Conservation (phyloP, 1,140 invertebrate genomes). For the Heliconius nattereri region DNA sequence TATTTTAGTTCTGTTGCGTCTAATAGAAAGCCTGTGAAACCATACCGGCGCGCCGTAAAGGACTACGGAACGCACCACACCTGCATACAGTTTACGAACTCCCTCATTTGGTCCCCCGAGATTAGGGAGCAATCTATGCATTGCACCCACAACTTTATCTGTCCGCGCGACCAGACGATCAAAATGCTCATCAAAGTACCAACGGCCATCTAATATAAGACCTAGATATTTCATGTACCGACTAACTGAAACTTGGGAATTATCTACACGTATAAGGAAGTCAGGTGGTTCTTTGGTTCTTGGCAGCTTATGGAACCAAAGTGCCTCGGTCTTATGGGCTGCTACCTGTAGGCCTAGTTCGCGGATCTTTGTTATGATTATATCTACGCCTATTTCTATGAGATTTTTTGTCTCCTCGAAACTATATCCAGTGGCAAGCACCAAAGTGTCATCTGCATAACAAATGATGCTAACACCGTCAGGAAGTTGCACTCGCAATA, state of each 20-base stretch:
- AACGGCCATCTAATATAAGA: not conserved
- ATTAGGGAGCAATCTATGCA: slow-evolving; percentile 23
- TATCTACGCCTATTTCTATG: not conserved
- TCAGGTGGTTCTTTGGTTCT: too few species aligned
- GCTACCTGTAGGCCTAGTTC: not conserved
- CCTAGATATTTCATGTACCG: too few species aligned
- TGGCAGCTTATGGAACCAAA: too few species aligned
- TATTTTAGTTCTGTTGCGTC: not conserved
- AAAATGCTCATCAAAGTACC: too few species aligned
- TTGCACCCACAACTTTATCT: not conserved
- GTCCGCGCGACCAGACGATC: too few species aligned
- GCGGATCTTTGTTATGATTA: too few species aligned
- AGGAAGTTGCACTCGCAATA: not conserved
- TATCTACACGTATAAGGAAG: too few species aligned
- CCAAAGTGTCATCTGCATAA: too few species aligned
- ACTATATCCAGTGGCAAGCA: not conserved
- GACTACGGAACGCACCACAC: slow-evolving; percentile 15
- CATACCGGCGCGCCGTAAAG: slow-evolving; percentile 34
- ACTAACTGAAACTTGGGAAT: too few species aligned
- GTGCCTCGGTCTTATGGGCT: too few species aligned
- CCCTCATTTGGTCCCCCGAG: slow-evolving; percentile 1
- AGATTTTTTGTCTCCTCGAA: not conserved
- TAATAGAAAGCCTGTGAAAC: slow-evolving; percentile 1
- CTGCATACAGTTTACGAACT: slow-evolving; percentile 22
- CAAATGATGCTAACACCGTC: too few species aligned